These are phyloP conservation scores for Diarsia rubi DNA, from an alignment of 2,888 invertebrate species.

Conservation along the genomic window DNA sequence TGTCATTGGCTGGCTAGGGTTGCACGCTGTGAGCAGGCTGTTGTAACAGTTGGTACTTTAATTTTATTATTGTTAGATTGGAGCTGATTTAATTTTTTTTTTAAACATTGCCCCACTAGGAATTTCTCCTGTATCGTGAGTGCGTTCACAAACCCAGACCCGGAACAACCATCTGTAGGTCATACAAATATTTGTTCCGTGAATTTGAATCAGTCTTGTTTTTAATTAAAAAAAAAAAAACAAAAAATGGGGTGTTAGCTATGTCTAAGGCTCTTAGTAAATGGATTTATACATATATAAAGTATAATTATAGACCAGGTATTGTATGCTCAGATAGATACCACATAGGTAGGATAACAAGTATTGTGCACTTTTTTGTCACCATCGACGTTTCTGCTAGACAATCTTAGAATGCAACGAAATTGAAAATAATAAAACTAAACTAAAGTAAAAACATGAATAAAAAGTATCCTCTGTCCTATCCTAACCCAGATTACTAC, in stretches of 20 bases:
- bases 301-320: no score
- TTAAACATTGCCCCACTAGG: no score
- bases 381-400: not conserved
- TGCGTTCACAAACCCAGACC: no score
- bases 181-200: no score
- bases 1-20: no score
- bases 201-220: not conserved
- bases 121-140: no score
- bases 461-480: not conserved
- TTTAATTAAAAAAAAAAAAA: no score
- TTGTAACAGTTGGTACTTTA: conserved; percentile 1
- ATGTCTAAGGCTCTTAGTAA: not conserved
- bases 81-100: not conserved
- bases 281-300: no score
- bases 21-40: no score
- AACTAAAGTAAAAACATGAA: no score
- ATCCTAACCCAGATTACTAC: not conserved
- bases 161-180: no score
- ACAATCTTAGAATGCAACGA: not conserved
- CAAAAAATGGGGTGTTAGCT: not conserved
- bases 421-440: not conserved
- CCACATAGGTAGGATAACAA: not conserved
- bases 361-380: not conserved
- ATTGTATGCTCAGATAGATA: not conserved
- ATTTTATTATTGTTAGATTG: conserved; percentile 2